Evolutionary conservation across 2,113 vertebrate species (phyloP), one percentile per base, ranked within the genome.

Genomic region (Charadrius vociferus): DNA sequence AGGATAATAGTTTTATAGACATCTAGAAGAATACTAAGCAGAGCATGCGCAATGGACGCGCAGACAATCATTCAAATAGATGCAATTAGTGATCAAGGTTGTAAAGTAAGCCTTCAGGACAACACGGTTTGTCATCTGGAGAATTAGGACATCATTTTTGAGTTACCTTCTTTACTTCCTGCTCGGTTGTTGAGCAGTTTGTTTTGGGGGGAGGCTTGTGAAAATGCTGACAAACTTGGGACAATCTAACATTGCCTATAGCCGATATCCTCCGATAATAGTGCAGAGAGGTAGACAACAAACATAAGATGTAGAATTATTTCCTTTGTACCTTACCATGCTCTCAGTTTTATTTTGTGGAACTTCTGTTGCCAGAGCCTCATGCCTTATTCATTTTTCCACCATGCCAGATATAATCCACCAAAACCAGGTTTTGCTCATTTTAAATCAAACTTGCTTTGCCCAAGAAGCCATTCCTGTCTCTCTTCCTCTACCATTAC

Each of bases 1-100:
- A 90, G 30, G 14, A 74, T 93, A 89, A 95, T 63, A 79, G 61
- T 86, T 88, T 92, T 88, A 95, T 32, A 80, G 79, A 78, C 50
- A 65, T 86, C 32, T 52, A 52, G 67, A 81, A 68, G 34, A 81
- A 92, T 74, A 81, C 36, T 61, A 88, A 93, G 68, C 55, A 74
- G 23, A 88, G 47, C 20, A 56, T 41, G 34, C 0, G 18, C 79
- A 84, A 91, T 39, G 47, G 36, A 74, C 65, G 85, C 56, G 56
- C 55, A 81, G 79, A 47, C 45, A 80, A n/a, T 20, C 37, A 59
- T 66, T 83, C 50, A 81, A 80, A 93, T 8, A 90, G 26, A 32
- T 16, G 19, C 24, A 92, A 56, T 86, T 72, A 67, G 6, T 52
- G 78, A 63, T 50, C 12, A 61, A 20, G 13, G 1, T 65, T 92